Evolutionary conservation across 2,888 invertebrate genomes (phyloP).

Genomic region (Acleris cristana): DNA sequence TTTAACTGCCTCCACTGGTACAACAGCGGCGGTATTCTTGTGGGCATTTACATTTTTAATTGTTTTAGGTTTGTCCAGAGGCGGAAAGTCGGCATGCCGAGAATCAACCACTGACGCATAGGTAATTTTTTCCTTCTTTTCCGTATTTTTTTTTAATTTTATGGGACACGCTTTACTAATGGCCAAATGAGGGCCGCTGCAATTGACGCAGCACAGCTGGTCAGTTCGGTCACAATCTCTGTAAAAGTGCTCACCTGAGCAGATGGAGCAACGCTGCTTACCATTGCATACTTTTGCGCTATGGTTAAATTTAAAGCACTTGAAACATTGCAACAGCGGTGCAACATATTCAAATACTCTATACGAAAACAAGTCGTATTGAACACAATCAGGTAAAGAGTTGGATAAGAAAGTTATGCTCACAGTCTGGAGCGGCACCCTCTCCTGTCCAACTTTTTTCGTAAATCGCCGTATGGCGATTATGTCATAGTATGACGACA

Average conservation of each 20-base stretch:
- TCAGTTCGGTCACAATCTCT: background rate
- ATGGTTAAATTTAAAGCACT: background rate
- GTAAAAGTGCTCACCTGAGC: background rate
- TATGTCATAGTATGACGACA: background rate
- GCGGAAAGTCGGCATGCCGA: background rate
- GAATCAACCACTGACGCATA: background rate
- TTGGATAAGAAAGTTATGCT: background rate
- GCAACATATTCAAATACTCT: background rate
- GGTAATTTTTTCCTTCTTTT: background rate
- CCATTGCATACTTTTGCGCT: background rate
- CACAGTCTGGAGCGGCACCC: background rate
- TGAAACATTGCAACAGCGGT: background rate
- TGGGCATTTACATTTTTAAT: background rate
- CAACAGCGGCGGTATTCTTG: background rate
- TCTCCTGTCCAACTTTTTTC: background rate
- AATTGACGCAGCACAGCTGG: background rate
- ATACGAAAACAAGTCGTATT: constrained; percentile 1
- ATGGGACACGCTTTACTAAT: background rate
- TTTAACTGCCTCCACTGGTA: background rate
- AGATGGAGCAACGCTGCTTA: background rate
- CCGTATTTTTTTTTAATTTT: background rate
- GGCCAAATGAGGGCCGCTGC: constrained; percentile 1
- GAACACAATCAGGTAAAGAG: background rate
- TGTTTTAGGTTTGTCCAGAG: background rate
- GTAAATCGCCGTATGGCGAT: background rate